Percentiles rank a stretch among this genome's conserved stretches.
These are phyloP conservation scores for Euspilapteryx auroguttella DNA, from an alignment of 2,888 invertebrate genomes.

Conservation along the genomic window DNA sequence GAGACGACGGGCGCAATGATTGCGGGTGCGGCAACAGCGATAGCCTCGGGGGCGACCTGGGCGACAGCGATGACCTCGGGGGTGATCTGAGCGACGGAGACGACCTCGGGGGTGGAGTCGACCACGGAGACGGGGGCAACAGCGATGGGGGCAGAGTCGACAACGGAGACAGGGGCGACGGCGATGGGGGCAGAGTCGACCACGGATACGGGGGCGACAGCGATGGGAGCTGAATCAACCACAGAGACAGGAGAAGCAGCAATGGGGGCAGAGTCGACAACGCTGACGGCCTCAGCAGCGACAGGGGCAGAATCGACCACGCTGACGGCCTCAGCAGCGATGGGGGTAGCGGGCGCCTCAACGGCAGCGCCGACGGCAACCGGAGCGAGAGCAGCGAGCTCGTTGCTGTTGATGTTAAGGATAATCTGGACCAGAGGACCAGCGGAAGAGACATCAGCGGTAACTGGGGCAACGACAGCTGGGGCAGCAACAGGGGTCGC, in stretches of 20 bases:
- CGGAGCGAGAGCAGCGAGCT: constrained; percentile 3
- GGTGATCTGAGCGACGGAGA: constrained; percentile 1
- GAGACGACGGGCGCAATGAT: constrained; percentile 16
- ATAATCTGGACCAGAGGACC: constrained; percentile 18
- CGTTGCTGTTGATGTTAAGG: constrained; percentile 15
- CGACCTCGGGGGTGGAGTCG: neutral
- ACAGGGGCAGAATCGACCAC: neutral
- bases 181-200: constrained; percentile 9
- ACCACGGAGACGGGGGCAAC: neutral
- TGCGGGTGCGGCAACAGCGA: constrained; percentile 5
- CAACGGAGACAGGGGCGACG: constrained; percentile 4
- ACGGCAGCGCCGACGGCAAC: constrained; percentile 8
- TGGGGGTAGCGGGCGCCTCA: constrained; percentile 8
- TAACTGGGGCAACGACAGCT: constrained; percentile 3
- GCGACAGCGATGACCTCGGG: neutral
- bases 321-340: neutral
- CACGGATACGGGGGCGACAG: neutral
- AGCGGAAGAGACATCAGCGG: constrained; percentile 1
- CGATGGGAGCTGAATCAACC: neutral
- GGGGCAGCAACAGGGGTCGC: constrained; percentile 1
- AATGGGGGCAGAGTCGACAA: neutral
- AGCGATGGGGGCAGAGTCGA: constrained; percentile 2
- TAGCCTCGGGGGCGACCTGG: neutral
- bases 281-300: neutral
- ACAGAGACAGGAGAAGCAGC: constrained; percentile 1